Base-by-base conservation (phyloP, 2,888 invertebrate genomes). In the Tetrapedia diversipes region DNA sequence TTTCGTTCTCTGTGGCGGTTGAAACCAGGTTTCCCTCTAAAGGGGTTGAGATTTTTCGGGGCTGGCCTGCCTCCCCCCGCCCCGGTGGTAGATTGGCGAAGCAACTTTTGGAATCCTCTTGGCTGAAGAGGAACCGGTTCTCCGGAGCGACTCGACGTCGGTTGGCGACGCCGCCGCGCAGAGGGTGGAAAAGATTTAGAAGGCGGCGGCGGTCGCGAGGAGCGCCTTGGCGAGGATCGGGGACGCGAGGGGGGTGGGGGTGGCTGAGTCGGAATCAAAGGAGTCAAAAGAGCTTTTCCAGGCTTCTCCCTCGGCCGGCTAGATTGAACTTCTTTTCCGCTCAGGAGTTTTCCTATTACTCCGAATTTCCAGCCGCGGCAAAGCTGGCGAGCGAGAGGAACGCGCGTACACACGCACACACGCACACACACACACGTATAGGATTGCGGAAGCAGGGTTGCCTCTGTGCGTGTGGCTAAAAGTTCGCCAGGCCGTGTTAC, bases 341-440 rank as follows among this genome's bases (percentile, higher is more conserved):
- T 88, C 86, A 85, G 86, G 90, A 90, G 90, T 90, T 90, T 90
- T 90, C 90, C 90, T 89, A 90, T 90, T 90, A 90, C 90, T 90
- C 87, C 88, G 88, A 89, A 90, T 90, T 90, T 90, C 86, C 83
- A 85, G 81, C 82, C 84, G 80, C 83, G 86, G 80, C 75, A 82
- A 86, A 86, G 86, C 82, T 82, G 77, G 77, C 77, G 70, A 65
- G 54, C 72, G 70, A 76, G 75, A 73, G 71, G 70, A 72, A 64
- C 75, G 43, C 75, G 57, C 60, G 41, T 61, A 61, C 41, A 71
- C 37, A n/a, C 56, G 41, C 61, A 39, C 6, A 32, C 34, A 57
- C 19, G n/a, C 8, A 16, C 19, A 22, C 32, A 27, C 19, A 4
- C 11, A 32, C 11, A 19, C 32, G 11, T 22, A 45, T 4, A 41